phyloP scores from a whole-genome alignment of 1,140 invertebrate species.

The Druon quercuslanigerum region DNA sequence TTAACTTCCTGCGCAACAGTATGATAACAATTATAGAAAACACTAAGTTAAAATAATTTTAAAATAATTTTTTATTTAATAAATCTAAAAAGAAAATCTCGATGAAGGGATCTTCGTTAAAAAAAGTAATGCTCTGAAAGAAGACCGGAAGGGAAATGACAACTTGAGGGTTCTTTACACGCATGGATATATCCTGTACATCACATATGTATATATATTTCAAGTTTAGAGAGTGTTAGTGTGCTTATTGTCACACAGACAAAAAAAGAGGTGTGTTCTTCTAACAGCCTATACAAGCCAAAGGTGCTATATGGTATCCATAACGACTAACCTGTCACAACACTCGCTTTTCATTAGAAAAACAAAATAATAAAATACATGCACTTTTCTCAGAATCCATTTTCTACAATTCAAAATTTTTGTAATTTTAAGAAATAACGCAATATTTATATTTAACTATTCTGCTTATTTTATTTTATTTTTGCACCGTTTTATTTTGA shows the following conservation, averaged over 20 bases:
- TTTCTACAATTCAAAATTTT: conserved; percentile 54
- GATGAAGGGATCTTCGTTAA: neutral
- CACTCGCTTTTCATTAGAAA: conserved; percentile 42
- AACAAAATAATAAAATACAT: conserved; percentile 31
- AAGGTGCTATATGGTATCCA: conserved; percentile 53
- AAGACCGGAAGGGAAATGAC: conserved; percentile 58
- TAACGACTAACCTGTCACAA: conserved; percentile 62
- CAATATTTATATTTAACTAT: too few species aligned
- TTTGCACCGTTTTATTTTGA: too few species aligned
- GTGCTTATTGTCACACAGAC: conserved; percentile 34
- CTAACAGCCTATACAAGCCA: conserved; percentile 36
- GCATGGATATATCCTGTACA: conserved; percentile 39
- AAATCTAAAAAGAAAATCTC: neutral
- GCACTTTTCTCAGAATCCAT: conserved; percentile 41
- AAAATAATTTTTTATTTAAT: neutral
- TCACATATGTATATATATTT: conserved; percentile 34
- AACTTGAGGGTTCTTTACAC: conserved; percentile 35
- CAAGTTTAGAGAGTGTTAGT: conserved; percentile 29
- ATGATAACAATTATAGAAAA: neutral
- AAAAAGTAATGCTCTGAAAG: conserved; percentile 33
- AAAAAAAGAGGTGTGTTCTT: conserved; percentile 46
- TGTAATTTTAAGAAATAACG: conserved; percentile 18
- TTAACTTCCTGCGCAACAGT: conserved; percentile 27
- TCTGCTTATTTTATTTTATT: too few species aligned
- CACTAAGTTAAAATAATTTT: neutral